Conservation (phyloP, 1,140 invertebrate genomes). For the Lepidotrigona ventralis region DNA sequence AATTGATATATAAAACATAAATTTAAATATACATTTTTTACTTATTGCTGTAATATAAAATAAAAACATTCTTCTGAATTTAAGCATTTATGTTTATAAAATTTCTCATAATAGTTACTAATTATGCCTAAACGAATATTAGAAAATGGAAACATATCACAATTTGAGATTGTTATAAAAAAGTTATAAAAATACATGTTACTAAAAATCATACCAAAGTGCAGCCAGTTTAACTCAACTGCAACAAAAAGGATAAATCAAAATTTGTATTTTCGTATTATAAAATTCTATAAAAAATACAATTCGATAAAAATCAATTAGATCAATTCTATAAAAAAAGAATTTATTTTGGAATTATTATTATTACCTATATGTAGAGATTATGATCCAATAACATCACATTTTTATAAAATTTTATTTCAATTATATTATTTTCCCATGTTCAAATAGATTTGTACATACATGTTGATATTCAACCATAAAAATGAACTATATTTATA, state of each 20-base stretch:
- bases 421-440: neutral
- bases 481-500: slow-evolving; percentile 9
- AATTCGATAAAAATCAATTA: too few species aligned
- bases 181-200: neutral
- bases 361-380: neutral
- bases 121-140: neutral
- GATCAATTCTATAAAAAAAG: too few species aligned
- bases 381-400: neutral
- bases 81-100: neutral
- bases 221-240: slow-evolving; percentile 24
- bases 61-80: neutral
- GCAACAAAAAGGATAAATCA: slow-evolving; percentile 42
- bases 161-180: neutral
- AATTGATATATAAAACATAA: slow-evolving; percentile 23
- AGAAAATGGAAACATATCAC: neutral
- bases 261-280: slow-evolving; percentile 12
- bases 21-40: slow-evolving; percentile 19
- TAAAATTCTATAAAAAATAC: neutral
- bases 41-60: slow-evolving; percentile 22
- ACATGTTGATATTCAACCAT: slow-evolving; percentile 7
- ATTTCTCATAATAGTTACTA: neutral
- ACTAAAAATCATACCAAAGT: slow-evolving; percentile 24
- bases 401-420: slow-evolving; percentile 11
- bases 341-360: slow-evolving; percentile 17
- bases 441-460: neutral